Percentiles rank a stretch among this genome's conserved stretches.
phyloP scores from a whole-genome alignment of 2,797 vertebrate species.

The Phaenicophaeus curvirostris region DNA sequence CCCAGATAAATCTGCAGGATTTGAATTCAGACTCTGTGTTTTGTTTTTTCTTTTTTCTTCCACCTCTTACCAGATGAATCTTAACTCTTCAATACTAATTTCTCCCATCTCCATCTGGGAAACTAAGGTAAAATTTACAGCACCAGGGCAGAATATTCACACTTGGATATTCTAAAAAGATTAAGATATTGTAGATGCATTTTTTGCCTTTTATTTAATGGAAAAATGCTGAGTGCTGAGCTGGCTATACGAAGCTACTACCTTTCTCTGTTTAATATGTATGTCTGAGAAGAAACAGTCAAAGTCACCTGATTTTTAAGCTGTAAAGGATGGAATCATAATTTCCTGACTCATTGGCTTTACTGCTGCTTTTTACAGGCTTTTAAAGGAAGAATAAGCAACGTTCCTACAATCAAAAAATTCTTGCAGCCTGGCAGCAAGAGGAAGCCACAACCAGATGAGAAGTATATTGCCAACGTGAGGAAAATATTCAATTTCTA shows the following conservation, averaged over 20 bases:
- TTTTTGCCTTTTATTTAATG: not conserved
- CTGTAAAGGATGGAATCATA: not conserved
- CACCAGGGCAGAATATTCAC: not conserved
- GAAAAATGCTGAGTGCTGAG: not conserved
- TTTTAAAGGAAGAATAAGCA: slow-evolving; percentile 83
- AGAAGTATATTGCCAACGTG: not conserved
- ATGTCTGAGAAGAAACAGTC: not conserved
- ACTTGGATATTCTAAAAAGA: not conserved
- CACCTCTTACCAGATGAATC: not conserved
- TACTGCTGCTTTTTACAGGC: slow-evolving; percentile 72
- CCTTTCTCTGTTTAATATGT: not conserved
- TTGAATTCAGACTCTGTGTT: not conserved
- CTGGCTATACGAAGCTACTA: not conserved
- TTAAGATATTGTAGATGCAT: not conserved
- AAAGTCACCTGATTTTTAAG: not conserved
- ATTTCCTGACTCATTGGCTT: not conserved
- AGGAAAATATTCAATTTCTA: slow-evolving; percentile 44
- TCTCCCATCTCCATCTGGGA: not conserved
- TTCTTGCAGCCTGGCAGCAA: slow-evolving; percentile 89
- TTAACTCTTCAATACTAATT: not conserved
- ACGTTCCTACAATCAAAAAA: slow-evolving; percentile 77
- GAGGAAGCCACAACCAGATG: slow-evolving; percentile 76
- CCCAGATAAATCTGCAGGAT: not conserved
- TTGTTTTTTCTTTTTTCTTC: not conserved
- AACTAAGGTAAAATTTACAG: not conserved